Evolutionary conservation across 2,113 vertebrate species (phyloP).

Genomic region (Tringa solitaria): DNA sequence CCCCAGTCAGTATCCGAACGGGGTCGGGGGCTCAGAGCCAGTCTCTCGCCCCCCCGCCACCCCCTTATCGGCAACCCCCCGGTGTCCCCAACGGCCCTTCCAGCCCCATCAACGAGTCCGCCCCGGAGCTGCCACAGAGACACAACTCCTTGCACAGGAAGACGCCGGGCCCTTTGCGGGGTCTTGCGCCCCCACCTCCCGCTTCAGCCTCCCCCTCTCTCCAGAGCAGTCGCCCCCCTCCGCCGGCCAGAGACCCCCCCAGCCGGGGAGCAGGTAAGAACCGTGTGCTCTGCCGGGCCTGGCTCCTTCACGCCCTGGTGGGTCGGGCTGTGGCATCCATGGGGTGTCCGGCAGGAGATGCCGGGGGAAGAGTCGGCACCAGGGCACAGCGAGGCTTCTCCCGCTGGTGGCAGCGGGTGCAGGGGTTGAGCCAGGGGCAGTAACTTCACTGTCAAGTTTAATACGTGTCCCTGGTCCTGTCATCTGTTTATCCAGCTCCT

Average conservation of each 20-base stretch:
- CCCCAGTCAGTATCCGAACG: conserved; percentile 76
- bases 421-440: neutral
- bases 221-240: conserved; percentile 77
- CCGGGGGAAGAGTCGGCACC: rapidly evolving
- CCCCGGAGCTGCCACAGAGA: conserved; percentile 92
- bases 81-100: conserved; percentile 85
- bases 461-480: neutral
- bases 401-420: rapidly evolving
- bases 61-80: conserved; percentile 86
- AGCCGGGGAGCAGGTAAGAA: conserved; percentile 80
- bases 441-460: neutral
- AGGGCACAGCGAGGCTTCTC: rapidly evolving
- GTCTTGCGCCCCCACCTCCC: conserved; percentile 75
- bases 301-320: rapidly evolving
- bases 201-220: conserved; percentile 73
- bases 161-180: conserved; percentile 66
- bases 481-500: neutral
- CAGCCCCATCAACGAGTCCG: conserved; percentile 78
- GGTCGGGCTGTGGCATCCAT: neutral
- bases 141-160: conserved; percentile 94
- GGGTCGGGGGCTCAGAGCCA: conserved; percentile 74
- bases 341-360: neutral
- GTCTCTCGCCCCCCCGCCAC: conserved; percentile 80
- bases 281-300: rapidly evolving
- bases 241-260: conserved; percentile 80